Evolutionary conservation across 1,140 invertebrate species (phyloP), one percentile per base, ranked within the genome.

Genomic region (Meloidogyne exigua): DNA sequence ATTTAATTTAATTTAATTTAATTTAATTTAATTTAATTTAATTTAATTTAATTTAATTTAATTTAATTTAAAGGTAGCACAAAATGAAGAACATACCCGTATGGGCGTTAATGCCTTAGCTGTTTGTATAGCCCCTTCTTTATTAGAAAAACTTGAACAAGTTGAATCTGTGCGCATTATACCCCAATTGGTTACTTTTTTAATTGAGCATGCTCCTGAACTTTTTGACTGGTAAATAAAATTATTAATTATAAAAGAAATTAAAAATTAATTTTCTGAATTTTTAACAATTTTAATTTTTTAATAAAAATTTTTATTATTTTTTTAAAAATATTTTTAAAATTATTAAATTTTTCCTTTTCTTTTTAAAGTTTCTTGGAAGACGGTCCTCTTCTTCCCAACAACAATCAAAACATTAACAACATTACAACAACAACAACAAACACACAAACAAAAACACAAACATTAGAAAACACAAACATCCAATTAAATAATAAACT

Each of bases 141-240:
- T 82, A 49, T 68, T 82, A 10, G 82, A 84, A 62, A 80, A 83
- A 70, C 75, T 78, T 26, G 70, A 84, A 9, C 74, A 76, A 21
- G 81, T 80, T 12, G 80, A 82, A 32, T 82, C 82, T 13, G 81
- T 69, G 5, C 74, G 72, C 32, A 66, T 68, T 11, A 76, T 82
- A 28, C 82, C 82, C 1, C 71, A 84, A 63, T 65, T 82, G n/a
- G 76, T 82, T 44, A 71, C 68, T 3, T 82, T 70, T 68, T 67
- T 82, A 15, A 80, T 82, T 67, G 66, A 79, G 71, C 69, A 82
- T 72, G 81, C 81, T 10, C 67, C 70, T 18, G 82, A 80, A 36
- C 62, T 82, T 18, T 83, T 82, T 42, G 81, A 82, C 57, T 65
- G 49, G 49, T 57, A 57, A 57, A 57, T 49, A n/a, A n/a, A 44